Conservation (phyloP, 2,113 vertebrate species). For the Tachysurus vachellii region DNA sequence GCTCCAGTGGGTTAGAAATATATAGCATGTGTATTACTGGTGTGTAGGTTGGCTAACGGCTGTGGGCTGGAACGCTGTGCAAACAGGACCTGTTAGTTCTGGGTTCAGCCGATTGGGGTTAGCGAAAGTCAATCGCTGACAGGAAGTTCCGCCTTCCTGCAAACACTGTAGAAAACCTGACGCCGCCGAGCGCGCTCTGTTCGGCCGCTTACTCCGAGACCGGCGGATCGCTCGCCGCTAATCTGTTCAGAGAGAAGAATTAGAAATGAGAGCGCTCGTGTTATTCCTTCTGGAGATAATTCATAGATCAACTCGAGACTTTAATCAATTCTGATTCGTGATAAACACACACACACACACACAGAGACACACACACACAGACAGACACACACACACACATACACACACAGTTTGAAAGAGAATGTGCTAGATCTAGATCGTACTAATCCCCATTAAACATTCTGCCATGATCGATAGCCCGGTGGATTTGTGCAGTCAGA, state of each 20-base stretch:
- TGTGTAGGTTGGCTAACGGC: not conserved
- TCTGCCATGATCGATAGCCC: not conserved
- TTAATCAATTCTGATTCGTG: not conserved
- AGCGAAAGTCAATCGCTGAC: not conserved
- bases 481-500: not conserved
- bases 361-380: not conserved
- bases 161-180: not conserved
- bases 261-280: not conserved
- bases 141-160: not conserved
- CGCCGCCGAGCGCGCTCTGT: not conserved
- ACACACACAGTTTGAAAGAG: not conserved
- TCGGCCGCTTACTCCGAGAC: not conserved
- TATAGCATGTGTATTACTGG: not conserved
- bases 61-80: not conserved
- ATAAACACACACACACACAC: no score
- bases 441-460: slow-evolving; percentile 26
- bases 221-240: not conserved
- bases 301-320: not conserved
- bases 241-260: not conserved
- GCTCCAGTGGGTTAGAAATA: not conserved
- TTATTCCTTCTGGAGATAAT: not conserved
- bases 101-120: not conserved
- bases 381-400: not conserved
- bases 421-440: slow-evolving; percentile 14
- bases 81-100: not conserved